Percentiles rank a stretch among this genome's conserved stretches.
These are phyloP conservation scores for Octopus sinensis DNA, from an alignment of 1,140 invertebrate species.

Conservation along the genomic window DNA sequence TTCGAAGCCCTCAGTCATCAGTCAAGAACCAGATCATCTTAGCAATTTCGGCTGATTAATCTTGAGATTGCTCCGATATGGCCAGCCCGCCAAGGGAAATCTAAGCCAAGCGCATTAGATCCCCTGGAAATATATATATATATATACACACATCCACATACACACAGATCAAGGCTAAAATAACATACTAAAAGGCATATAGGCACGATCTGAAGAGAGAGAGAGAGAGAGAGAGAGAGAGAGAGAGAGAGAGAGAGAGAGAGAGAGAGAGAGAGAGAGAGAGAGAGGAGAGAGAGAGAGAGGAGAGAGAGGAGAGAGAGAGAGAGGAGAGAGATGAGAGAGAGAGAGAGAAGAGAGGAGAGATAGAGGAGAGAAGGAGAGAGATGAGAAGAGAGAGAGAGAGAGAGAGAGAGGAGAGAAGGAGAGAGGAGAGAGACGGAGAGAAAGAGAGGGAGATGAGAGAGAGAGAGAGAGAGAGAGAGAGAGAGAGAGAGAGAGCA, in stretches of 20 bases:
- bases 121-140: too few relatives aligned
- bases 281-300: not conserved
- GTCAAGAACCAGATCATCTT: too few relatives aligned
- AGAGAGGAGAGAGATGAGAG: not conserved
- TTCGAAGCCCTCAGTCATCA: too few relatives aligned
- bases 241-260: conserved; percentile 17
- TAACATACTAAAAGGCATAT: not conserved
- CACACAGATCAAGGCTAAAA: too few relatives aligned
- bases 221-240: conserved; percentile 19
- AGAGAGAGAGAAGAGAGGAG: not conserved
- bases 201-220: not conserved
- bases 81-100: too few relatives aligned
- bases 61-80: too few relatives aligned
- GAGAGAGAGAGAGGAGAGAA: not conserved
- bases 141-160: too few relatives aligned
- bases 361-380: not conserved
- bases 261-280: not conserved
- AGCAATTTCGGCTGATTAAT: too few relatives aligned
- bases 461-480: not conserved
- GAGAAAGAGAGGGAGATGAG: not conserved
- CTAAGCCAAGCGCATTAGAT: too few relatives aligned
- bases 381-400: conserved; percentile 15
- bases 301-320: conserved; percentile 19
- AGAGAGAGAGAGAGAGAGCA: not conserved
- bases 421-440: not conserved